A percentile compares a stretch with the other conserved stretches of the same genome.
Conservation (phyloP, 2,113 vertebrate species). For the Salvelinus sp. region DNA sequence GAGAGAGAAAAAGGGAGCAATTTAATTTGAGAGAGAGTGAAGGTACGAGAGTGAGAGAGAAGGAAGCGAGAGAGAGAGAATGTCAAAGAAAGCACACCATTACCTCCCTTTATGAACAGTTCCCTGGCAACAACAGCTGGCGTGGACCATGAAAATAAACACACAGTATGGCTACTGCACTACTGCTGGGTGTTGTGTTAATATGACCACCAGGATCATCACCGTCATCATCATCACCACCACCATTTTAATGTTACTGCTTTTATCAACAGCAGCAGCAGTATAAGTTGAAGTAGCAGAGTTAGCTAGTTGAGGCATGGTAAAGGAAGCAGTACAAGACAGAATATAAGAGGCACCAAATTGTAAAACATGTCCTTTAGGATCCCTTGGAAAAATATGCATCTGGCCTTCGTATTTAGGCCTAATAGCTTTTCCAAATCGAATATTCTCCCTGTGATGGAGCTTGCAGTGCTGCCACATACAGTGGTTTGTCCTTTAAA, state of each 20-base stretch:
- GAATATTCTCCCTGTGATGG: constrained; percentile 44
- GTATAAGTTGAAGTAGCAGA: neutral
- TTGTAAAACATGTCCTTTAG: neutral
- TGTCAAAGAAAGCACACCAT: neutral
- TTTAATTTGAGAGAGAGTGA: neutral
- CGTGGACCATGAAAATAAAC: constrained; percentile 4
- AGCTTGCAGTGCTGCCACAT: constrained; percentile 33
- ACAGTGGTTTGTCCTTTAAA: neutral
- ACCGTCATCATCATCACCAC: neutral
- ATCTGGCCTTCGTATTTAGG: constrained; percentile 3
- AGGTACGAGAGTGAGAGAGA: constrained; percentile 16
- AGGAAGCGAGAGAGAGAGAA: constrained; percentile 6
- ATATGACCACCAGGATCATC: neutral
- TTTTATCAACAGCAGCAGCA: neutral
- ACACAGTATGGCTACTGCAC: neutral
- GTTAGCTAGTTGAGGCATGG: neutral
- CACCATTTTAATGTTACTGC: neutral
- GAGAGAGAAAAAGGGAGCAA: neutral
- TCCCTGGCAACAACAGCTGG: constrained; percentile 27
- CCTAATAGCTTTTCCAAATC: constrained; percentile 32
- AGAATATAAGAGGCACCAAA: neutral
- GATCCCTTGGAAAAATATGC: constrained; percentile 19
- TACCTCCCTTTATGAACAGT: constrained; percentile 34
- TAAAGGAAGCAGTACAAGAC: neutral
- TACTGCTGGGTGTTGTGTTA: neutral